Conservation (phyloP, 2,797 vertebrate genomes). For the Rhinichthys osculus region DNA sequence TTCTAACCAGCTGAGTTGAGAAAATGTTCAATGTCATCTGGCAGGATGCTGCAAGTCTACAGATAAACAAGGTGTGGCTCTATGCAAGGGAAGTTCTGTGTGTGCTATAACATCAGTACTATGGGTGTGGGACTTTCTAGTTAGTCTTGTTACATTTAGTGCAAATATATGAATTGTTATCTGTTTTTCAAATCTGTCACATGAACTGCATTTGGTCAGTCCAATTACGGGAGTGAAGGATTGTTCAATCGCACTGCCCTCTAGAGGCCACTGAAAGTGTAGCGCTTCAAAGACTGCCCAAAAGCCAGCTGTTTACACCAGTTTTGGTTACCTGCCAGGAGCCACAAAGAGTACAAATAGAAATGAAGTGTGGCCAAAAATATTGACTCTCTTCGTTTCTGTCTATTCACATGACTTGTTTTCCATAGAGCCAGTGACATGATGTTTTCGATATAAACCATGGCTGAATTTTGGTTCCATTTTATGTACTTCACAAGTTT, state of each 20-base stretch:
- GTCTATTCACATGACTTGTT: constrained; percentile 4
- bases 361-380: constrained; percentile 37
- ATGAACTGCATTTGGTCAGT: neutral
- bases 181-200: neutral
- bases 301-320: constrained; percentile 50
- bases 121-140: constrained; percentile 6
- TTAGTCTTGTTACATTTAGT: neutral
- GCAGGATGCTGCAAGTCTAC: constrained; percentile 4
- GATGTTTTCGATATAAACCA: neutral
- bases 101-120: neutral
- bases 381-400: constrained; percentile 24
- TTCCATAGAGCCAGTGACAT: constrained; percentile 4
- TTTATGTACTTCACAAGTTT: neutral
- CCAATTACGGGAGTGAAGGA: neutral
- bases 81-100: constrained; percentile 4
- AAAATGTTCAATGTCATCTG: constrained; percentile 46
- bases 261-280: constrained; percentile 56
- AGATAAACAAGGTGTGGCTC: constrained; percentile 33
- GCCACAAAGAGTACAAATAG: constrained; percentile 33
- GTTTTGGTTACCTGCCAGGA: constrained; percentile 46
- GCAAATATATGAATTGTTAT: neutral
- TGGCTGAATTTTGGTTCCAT: neutral
- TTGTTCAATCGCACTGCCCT: constrained; percentile 35
- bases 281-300: neutral
- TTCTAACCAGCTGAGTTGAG: constrained; percentile 35